Conservation (phyloP, 1,140 invertebrate species). For the Cheumatopsyche charites region DNA sequence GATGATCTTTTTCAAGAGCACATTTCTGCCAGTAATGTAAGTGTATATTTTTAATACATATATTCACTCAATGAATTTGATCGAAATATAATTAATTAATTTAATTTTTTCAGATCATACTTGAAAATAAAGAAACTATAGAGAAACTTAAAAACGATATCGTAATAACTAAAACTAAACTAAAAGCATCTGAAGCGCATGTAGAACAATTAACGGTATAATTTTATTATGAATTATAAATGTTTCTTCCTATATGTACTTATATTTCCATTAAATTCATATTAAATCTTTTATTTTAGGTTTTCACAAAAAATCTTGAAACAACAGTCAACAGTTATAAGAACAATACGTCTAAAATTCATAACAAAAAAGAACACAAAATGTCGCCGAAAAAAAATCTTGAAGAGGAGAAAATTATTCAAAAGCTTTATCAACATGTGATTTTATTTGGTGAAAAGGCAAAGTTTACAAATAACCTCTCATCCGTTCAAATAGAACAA, state of each 20-base stretch:
- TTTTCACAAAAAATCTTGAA: constrained; percentile 2
- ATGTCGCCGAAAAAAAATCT: background rate
- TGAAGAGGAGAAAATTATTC: background rate
- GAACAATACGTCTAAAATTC: background rate
- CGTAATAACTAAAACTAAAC: background rate
- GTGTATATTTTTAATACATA: background rate
- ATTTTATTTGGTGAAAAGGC: constrained; percentile 36
- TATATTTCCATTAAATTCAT: background rate
- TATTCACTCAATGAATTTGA: background rate
- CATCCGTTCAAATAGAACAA: background rate
- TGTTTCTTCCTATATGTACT: background rate
- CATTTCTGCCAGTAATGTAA: constrained; percentile 3
- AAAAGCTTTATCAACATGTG: constrained; percentile 28
- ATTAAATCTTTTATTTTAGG: constrained; percentile 7
- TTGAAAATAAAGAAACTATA: background rate
- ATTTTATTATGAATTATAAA: background rate
- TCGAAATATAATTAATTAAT: background rate
- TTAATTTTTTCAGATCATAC: background rate
- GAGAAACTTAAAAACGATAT: background rate
- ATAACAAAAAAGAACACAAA: background rate
- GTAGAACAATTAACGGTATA: constrained; percentile 2
- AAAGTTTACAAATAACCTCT: background rate
- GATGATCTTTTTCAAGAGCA: background rate
- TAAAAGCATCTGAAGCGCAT: background rate
- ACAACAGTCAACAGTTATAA: background rate